Conservation (phyloP, 2,113 vertebrate species). For the Centrocercus urophasianus region DNA sequence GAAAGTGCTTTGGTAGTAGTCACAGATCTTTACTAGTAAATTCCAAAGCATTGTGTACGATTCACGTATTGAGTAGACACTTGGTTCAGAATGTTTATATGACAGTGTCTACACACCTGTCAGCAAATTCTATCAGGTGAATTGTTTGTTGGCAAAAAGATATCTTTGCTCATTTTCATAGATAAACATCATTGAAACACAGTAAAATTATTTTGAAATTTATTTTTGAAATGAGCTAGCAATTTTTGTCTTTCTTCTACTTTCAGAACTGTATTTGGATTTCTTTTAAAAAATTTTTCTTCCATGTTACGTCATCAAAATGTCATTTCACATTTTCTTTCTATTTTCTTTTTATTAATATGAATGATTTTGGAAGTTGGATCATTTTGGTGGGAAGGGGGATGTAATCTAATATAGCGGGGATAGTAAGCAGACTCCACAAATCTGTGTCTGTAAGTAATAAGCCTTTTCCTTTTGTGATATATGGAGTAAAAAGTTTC, state of each 20-base stretch:
- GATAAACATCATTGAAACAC: not conserved
- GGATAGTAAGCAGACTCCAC: no score
- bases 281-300: not conserved
- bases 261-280: not conserved
- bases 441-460: no score
- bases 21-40: not conserved
- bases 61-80: not conserved
- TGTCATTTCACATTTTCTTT: not conserved
- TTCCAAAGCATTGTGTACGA: not conserved
- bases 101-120: not conserved
- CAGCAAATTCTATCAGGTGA: not conserved
- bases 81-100: not conserved
- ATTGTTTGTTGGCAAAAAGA: not conserved
- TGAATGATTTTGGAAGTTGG: no score
- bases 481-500: no score
- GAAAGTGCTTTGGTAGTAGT: not conserved
- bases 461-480: no score
- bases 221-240: not conserved
- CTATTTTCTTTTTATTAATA: no score
- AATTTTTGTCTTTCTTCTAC: not conserved
- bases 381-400: no score
- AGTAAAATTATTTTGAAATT: not conserved
- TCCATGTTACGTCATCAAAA: not conserved
- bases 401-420: no score
- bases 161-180: not conserved